Evolutionary conservation across 2,888 invertebrate genomes (phyloP), one percentile per base, ranked within the genome.

Genomic region (Athalia cordata): DNA sequence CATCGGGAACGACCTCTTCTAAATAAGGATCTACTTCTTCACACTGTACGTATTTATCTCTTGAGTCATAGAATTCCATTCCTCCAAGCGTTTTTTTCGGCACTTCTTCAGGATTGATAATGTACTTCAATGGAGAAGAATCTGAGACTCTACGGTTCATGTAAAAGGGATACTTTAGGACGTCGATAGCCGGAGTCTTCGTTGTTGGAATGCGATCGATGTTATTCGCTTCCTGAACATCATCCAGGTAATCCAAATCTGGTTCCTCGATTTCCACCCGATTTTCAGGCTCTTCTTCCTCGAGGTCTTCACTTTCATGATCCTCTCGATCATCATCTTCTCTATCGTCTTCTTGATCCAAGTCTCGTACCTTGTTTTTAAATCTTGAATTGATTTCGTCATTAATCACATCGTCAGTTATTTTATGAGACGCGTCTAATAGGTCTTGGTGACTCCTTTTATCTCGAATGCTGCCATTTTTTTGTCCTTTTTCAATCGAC

Each of bases 51-150:
- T 87, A 84, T 9, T 81, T 80, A 74, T 90, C 89, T 78, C 93
- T 92, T 0, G 94, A 94, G 80, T 94, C 93, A 83, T 96, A 96
- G 89, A 96, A 95, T 79, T 94, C 93, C 86, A 94, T 93, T 9
- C 93, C 93, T n/a, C 93, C 93, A 8, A 90, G 90, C 0, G 92
- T 92, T 89, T 95, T 95, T 50, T 89, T 90, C 0, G 95, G 95
- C 47, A 95, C 92, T 6, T 92, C 91, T 78, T 91, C 89, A 0
- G 94, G 91, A 89, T 94, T 92, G 85, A 94, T 93, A 0, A 94
- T 93, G 85, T 95, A 95, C 57, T 93, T 91, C 43, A 95, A 86
- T 0, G 95, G 93, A 0, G 95, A 95, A 83, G 93, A 88, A 83
- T 90, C 91, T 75, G 92, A 90, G 0, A 93, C 81, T 13, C 84